A percentile compares a stretch with the other conserved stretches of the same genome.
phyloP scores from a whole-genome alignment of 2,888 invertebrate genomes.

The Leucophora obtusa region DNA sequence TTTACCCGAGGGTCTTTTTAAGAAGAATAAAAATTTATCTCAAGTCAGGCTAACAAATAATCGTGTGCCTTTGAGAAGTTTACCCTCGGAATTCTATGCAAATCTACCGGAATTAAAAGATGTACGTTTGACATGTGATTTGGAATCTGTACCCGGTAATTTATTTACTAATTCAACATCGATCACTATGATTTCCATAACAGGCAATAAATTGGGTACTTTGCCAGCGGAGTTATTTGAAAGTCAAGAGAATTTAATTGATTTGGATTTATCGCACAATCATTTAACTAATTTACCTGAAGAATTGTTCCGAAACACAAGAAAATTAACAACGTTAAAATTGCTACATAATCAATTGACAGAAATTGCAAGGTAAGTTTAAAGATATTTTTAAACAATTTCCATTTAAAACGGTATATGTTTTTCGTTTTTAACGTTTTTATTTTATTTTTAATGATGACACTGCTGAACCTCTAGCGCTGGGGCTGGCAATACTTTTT shows the following conservation, averaged over 20 bases:
- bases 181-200: constrained; percentile 82
- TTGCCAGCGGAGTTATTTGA: constrained; percentile 83
- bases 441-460: no score
- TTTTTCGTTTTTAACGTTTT: no score
- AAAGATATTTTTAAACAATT: neutral
- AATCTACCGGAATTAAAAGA: constrained; percentile 81
- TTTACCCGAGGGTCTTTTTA: constrained; percentile 82
- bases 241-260: constrained; percentile 82
- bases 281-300: constrained; percentile 81
- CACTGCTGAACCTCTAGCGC: no score
- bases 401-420: no score
- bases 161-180: constrained; percentile 82
- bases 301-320: constrained; percentile 81
- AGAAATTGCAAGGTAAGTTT: constrained; percentile 81
- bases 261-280: constrained; percentile 84
- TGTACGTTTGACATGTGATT: constrained; percentile 81
- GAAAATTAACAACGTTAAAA: constrained; percentile 81
- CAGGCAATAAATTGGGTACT: constrained; percentile 80
- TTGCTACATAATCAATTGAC: constrained; percentile 83
- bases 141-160: constrained; percentile 82
- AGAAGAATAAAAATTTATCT: constrained; percentile 80
- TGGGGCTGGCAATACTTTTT: no score
- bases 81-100: constrained; percentile 82
- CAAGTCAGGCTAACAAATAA: constrained; percentile 81
- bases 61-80: constrained; percentile 80